Percentiles rank a stretch among this genome's conserved stretches.
phyloP scores from a whole-genome alignment of 2,888 invertebrate genomes.

The Coelopa pilipes region DNA sequence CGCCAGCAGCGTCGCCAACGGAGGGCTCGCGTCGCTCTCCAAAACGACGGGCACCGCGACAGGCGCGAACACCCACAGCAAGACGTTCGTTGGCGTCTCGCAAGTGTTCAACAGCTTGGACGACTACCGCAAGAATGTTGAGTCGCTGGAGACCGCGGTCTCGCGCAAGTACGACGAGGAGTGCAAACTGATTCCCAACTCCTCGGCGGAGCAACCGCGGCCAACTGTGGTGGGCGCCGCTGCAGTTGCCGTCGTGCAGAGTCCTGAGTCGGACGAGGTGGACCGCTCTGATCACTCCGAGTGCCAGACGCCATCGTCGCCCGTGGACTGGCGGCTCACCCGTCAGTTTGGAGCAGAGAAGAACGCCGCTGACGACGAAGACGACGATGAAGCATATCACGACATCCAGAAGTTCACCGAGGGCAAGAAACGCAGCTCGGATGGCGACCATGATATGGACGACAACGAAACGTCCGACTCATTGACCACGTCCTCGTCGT shows the following conservation, averaged over 20 bases:
- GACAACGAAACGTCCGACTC: conserved; percentile 56
- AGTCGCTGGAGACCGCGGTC: conserved; percentile 52
- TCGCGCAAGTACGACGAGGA: conserved; percentile 44
- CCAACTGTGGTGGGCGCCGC: background rate
- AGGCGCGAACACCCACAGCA: conserved; percentile 40
- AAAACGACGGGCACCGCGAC: background rate
- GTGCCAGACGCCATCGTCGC: background rate
- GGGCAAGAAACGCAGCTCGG: conserved; percentile 22
- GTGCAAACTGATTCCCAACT: conserved; percentile 31
- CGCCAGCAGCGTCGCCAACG: conserved; percentile 31
- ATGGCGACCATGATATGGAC: conserved; percentile 39
- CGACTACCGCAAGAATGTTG: conserved; percentile 68
- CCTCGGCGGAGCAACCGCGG: background rate
- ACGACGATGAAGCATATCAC: conserved; percentile 47
- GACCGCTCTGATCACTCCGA: background rate
- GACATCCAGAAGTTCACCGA: conserved; percentile 61
- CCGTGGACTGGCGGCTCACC: background rate
- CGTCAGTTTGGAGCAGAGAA: background rate
- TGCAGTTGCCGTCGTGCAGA: background rate
- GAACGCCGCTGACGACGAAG: conserved; percentile 24
- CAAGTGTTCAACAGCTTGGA: conserved; percentile 75
- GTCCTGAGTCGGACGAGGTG: background rate
- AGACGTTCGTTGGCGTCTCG: conserved; percentile 69
- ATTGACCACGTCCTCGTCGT: conserved; percentile 65
- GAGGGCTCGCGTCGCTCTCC: background rate